Base-by-base conservation (phyloP, 2,888 invertebrate genomes). In the Sisyra nigra region DNA sequence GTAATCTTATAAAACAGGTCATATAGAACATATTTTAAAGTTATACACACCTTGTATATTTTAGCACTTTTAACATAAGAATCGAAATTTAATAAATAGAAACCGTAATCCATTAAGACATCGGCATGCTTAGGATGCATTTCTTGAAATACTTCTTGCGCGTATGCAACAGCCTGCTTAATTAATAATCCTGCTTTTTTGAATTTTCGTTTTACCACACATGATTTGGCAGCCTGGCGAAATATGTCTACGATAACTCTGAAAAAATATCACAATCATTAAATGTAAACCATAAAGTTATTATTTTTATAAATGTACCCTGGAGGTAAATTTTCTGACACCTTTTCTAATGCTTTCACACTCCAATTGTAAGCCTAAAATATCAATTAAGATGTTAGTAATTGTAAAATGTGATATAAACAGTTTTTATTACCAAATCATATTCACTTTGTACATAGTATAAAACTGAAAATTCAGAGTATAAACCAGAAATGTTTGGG, bases 11-110 rank as follows among this genome's bases (percentile, higher is more conserved):
- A 14, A 34, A 3, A 14, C 34, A 5, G 11, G 31, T 31, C 11
- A 31, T 2, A n/a, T 31, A 2, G 3, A n/a, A 10, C 2, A 31
- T 31, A n/a, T 31, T 31, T 9, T 2, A 10, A 31, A 3, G 11
- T n/a, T n/a, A n/a, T n/a, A 47, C 51, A 54, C 52, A 79, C 80
- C 72, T 80, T 77, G 58, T 91, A 92, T 0, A 87, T 78, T 46
- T 75, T 70, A n/a, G 92, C 86, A 55, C 88, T 85, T 56, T 85
- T 81, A 48, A 72, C 71, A 49, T 88, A 82, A 42, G 79, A 79
- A 66, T 93, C 93, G 42, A 84, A 80, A 63, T 92, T 91, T 51
- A 92, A 71, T 54, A 92, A 68, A 60, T 85, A 92, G 68, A 87
- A 92, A 49, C 88, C 93, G 61, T 85, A 88, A 66, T 92, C 91